phyloP scores from a whole-genome alignment of 1,140 invertebrate species.

The Philopotamus ludificatus region DNA sequence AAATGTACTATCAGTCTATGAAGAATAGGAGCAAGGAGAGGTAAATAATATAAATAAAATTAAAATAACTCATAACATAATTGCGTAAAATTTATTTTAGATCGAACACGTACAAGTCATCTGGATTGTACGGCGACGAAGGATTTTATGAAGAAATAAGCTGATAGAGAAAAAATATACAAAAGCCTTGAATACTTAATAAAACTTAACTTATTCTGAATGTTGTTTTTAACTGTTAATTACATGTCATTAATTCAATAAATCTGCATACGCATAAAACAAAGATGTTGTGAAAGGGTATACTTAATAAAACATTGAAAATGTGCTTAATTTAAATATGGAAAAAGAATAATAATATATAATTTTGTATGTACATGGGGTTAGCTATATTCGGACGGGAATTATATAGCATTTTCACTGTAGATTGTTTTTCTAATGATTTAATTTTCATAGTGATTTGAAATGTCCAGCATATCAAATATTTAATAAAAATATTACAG shows the following conservation, averaged over 20 bases:
- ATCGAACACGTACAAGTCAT: constrained; percentile 12
- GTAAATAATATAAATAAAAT: constrained; percentile 3
- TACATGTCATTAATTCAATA: neutral
- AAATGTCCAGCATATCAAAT: constrained; percentile 28
- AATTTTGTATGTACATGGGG: too few relatives aligned
- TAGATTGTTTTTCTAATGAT: too few relatives aligned
- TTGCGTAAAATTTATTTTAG: neutral
- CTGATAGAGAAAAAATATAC: constrained; percentile 24
- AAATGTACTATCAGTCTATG: constrained; percentile 18
- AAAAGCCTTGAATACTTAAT: too few relatives aligned
- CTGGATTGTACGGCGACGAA: constrained; percentile 16
- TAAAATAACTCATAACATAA: neutral
- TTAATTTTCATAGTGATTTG: too few relatives aligned
- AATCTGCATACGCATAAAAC: neutral
- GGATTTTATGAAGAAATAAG: constrained; percentile 35
- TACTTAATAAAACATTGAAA: too few relatives aligned
- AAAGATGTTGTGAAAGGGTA: too few relatives aligned
- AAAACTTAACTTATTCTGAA: too few relatives aligned
- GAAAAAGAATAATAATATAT: too few relatives aligned
- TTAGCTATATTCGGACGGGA: too few relatives aligned
- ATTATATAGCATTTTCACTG: too few relatives aligned
- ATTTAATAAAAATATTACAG: constrained; percentile 23
- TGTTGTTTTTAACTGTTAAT: neutral
- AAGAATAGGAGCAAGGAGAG: constrained; percentile 34
- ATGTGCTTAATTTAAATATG: too few relatives aligned